Evolutionary conservation across 2,888 invertebrate species (phyloP).

Genomic region (Meandrusa payeni): DNA sequence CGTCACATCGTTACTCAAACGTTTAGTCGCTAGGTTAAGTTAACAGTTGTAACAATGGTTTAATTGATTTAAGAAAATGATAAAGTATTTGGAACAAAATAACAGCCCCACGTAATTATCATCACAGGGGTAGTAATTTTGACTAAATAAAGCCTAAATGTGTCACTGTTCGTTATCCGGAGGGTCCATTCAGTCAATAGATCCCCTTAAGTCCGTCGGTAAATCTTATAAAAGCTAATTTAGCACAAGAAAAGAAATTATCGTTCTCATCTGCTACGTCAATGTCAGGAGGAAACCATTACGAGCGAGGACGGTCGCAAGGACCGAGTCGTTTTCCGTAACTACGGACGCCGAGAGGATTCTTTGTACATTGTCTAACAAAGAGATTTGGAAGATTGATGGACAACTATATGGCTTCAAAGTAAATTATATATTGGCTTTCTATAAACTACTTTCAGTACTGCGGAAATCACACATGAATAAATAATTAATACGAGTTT

Average conservation of each 20-base stretch:
- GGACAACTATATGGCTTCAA: conserved; percentile 16
- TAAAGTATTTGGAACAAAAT: too few relatives aligned
- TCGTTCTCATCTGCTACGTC: conserved; percentile 28
- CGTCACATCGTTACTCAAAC: too few relatives aligned
- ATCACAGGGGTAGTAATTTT: conserved; percentile 1
- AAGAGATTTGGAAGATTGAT: conserved; percentile 35
- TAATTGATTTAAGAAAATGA: too few relatives aligned
- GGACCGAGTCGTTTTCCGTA: conserved; percentile 45
- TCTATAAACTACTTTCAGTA: too few relatives aligned
- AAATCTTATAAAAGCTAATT: conserved; percentile 25
- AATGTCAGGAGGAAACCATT: conserved; percentile 48
- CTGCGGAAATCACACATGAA: too few relatives aligned
- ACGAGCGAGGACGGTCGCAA: conserved; percentile 40
- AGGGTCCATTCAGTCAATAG: conserved; percentile 17
- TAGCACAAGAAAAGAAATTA: conserved; percentile 24
- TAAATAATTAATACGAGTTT: too few relatives aligned
- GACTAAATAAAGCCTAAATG: conserved; percentile 17
- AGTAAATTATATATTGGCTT: conserved; percentile 11
- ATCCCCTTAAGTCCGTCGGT: conserved; percentile 20
- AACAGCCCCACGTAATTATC: too few relatives aligned
- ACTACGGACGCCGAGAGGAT: conserved; percentile 26
- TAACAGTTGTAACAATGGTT: too few relatives aligned
- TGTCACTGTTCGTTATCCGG: conserved; percentile 7
- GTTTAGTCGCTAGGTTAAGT: too few relatives aligned
- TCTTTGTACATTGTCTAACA: conserved; percentile 42